A percentile compares a stretch with the other conserved stretches of the same genome.
Conservation (phyloP, 1,140 invertebrate genomes). For the Euwallacea fornicatus region DNA sequence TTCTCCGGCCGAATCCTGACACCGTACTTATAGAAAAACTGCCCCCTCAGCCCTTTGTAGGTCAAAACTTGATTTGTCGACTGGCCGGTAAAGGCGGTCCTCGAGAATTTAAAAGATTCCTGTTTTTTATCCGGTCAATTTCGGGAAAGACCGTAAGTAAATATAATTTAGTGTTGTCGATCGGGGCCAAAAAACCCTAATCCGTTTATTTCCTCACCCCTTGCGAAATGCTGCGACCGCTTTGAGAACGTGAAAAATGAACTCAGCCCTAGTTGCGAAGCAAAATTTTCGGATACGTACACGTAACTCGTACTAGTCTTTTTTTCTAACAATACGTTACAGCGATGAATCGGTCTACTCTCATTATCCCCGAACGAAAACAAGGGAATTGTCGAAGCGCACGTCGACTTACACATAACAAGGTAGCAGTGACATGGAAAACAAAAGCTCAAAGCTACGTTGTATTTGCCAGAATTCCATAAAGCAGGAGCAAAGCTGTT, state of each 20-base stretch:
- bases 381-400: constrained; percentile 1
- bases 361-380: constrained; percentile 11
- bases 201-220: no score
- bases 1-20: background rate
- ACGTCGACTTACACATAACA: constrained; percentile 10
- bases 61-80: constrained; percentile 4
- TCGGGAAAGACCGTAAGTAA: no score
- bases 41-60: background rate
- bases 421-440: constrained; percentile 14
- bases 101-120: background rate
- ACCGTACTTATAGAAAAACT: constrained; percentile 4
- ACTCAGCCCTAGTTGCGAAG: no score
- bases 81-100: background rate
- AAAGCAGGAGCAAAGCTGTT: background rate
- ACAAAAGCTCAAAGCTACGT: constrained; percentile 8
- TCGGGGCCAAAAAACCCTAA: no score
- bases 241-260: no score
- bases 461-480: background rate
- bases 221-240: no score
- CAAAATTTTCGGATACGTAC: background rate
- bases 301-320: background rate
- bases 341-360: constrained; percentile 4
- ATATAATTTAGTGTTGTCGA: no score
- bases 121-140: no score
- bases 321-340: constrained; percentile 2